These are phyloP conservation scores for Limnephilus lunatus DNA, from an alignment of 2,888 invertebrate genomes.

Conservation along the genomic window DNA sequence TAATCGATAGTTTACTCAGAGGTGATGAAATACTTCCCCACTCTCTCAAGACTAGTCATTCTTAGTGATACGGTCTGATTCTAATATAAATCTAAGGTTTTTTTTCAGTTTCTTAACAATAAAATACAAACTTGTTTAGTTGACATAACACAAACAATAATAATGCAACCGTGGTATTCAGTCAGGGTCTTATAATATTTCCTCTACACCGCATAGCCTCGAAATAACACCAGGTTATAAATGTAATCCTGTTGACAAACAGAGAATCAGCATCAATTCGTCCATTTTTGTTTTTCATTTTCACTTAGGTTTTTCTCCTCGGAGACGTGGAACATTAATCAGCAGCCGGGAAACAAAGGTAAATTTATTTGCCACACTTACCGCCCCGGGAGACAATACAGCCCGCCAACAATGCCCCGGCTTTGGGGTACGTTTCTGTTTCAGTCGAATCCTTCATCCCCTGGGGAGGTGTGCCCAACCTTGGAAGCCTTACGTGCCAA, in stretches of 20 bases:
- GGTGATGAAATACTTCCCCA: too few relatives aligned
- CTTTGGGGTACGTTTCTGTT: neutral
- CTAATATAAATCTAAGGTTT: too few relatives aligned
- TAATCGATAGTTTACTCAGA: too few relatives aligned
- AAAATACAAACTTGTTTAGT: too few relatives aligned
- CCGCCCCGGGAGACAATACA: conserved; percentile 26
- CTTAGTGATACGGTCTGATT: too few relatives aligned
- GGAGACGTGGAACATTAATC: conserved; percentile 29
- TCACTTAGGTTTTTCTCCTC: conserved; percentile 9
- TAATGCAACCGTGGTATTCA: neutral
- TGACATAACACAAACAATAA: too few relatives aligned
- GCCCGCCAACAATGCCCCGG: conserved; percentile 4
- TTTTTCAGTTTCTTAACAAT: too few relatives aligned
- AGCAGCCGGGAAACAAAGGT: conserved; percentile 36
- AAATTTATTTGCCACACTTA: conserved; percentile 33
- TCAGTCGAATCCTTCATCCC: conserved; percentile 3
- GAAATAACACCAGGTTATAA: neutral
- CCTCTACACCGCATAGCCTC: neutral
- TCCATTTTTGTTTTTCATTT: conserved; percentile 10
- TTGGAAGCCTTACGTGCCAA: neutral
- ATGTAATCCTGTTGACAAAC: neutral
- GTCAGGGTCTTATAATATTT: neutral
- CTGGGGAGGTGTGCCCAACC: neutral
- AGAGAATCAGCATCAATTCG: neutral
- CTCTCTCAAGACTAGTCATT: too few relatives aligned